Percentiles rank a stretch among this genome's conserved stretches.
These are phyloP conservation scores for Drosophila quadrilineata DNA, from an alignment of 1,140 invertebrate species.

Conservation along the genomic window DNA sequence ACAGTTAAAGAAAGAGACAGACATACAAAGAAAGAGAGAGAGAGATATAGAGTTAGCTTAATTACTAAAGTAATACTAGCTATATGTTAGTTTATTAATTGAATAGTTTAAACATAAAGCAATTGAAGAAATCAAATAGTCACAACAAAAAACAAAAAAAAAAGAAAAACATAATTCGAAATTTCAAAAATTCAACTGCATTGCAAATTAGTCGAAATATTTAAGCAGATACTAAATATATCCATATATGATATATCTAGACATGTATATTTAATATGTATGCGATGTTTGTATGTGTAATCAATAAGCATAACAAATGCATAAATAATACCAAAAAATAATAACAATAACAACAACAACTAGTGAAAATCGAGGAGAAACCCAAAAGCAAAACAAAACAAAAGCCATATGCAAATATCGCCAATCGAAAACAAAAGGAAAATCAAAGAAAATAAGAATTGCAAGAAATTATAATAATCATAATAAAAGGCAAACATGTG, in stretches of 20 bases:
- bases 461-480: slow-evolving; percentile 12
- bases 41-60: background rate
- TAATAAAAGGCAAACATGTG: slow-evolving; percentile 15
- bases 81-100: slow-evolving; percentile 18
- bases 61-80: slow-evolving; percentile 5
- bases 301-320: slow-evolving; percentile 28
- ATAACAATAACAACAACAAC: slow-evolving; percentile 40
- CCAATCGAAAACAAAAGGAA: slow-evolving; percentile 8
- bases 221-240: slow-evolving; percentile 20
- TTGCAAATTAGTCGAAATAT: slow-evolving; percentile 36
- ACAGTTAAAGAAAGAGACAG: too few relatives aligned
- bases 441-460: background rate
- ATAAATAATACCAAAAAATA: slow-evolving; percentile 47
- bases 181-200: slow-evolving; percentile 44
- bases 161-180: background rate
- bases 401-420: slow-evolving; percentile 36
- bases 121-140: slow-evolving; percentile 57
- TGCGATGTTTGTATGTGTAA: too few relatives aligned
- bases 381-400: slow-evolving; percentile 8
- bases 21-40: too few relatives aligned
- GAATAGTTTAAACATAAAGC: slow-evolving; percentile 52
- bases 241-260: slow-evolving; percentile 3
- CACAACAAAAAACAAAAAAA: slow-evolving; percentile 8
- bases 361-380: slow-evolving; percentile 1
- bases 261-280: slow-evolving; percentile 12